Percentiles rank a stretch among this genome's conserved stretches.
phyloP scores from a whole-genome alignment of 2,797 vertebrate genomes.

The Cossypha heuglini region DNA sequence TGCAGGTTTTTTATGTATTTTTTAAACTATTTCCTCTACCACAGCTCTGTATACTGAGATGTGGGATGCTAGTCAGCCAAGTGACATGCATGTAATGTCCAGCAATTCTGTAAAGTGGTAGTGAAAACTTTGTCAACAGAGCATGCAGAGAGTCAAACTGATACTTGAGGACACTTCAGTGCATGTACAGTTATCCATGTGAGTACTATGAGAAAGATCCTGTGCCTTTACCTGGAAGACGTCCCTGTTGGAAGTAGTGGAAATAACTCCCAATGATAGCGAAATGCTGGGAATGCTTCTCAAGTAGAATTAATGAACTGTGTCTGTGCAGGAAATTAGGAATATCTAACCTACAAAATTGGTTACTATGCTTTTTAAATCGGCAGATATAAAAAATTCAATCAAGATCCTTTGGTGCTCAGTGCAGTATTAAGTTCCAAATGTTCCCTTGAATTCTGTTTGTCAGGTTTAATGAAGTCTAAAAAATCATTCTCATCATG shows the following conservation, averaged over 20 bases:
- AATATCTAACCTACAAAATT: background rate
- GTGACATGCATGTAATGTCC: background rate
- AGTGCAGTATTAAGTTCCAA: background rate
- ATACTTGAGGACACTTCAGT: background rate
- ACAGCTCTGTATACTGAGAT: background rate
- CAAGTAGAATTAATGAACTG: background rate
- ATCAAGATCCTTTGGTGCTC: background rate
- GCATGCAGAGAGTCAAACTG: background rate
- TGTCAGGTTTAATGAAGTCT: background rate
- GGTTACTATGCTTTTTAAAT: background rate
- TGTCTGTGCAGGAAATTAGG: background rate
- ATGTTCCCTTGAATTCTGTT: background rate
- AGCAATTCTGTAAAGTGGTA: background rate
- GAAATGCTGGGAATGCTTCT: background rate
- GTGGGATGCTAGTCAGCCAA: background rate
- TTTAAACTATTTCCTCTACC: background rate
- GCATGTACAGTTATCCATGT: background rate
- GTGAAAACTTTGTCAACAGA: background rate
- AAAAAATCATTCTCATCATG: background rate
- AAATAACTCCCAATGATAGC: background rate
- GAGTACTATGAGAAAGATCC: background rate
- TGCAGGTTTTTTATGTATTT: background rate
- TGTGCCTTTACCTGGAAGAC: background rate
- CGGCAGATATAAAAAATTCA: background rate
- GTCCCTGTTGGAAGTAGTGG: background rate